phyloP scores from a whole-genome alignment of 2,113 vertebrate species.

The Gobio gobio region DNA sequence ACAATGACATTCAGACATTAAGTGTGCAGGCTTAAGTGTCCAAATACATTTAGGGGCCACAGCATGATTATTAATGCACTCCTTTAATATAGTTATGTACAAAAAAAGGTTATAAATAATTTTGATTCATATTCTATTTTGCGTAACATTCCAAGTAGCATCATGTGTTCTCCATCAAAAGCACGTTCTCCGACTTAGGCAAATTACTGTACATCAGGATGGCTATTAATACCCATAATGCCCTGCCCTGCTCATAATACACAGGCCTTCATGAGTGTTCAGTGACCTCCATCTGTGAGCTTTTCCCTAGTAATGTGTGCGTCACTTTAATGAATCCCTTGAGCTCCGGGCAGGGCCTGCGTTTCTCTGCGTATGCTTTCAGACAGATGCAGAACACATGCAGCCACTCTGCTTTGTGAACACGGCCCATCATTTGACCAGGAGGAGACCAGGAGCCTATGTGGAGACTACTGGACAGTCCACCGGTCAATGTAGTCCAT shows the following conservation, averaged over 20 bases:
- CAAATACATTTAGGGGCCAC: neutral
- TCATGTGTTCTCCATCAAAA: conserved; percentile 23
- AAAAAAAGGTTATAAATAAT: neutral
- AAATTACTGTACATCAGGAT: neutral
- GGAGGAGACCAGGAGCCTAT: neutral
- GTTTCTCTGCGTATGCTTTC: neutral
- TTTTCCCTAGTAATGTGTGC: neutral
- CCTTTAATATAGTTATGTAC: neutral
- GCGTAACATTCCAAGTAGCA: neutral
- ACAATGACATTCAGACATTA: neutral
- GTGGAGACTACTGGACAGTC: neutral
- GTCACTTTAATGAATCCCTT: neutral
- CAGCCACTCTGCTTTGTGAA: neutral
- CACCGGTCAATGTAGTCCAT: neutral
- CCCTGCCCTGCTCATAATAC: neutral
- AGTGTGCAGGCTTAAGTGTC: neutral
- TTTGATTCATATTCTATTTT: neutral
- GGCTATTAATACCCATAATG: neutral
- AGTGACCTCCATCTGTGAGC: conserved; percentile 12
- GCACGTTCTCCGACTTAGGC: neutral
- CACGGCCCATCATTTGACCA: neutral
- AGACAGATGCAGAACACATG: conserved; percentile 3
- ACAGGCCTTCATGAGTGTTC: neutral
- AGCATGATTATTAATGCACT: neutral
- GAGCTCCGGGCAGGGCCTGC: neutral